Evolutionary conservation across 2,113 vertebrate genomes (phyloP).

Genomic region (Hyperopisus bebe): DNA sequence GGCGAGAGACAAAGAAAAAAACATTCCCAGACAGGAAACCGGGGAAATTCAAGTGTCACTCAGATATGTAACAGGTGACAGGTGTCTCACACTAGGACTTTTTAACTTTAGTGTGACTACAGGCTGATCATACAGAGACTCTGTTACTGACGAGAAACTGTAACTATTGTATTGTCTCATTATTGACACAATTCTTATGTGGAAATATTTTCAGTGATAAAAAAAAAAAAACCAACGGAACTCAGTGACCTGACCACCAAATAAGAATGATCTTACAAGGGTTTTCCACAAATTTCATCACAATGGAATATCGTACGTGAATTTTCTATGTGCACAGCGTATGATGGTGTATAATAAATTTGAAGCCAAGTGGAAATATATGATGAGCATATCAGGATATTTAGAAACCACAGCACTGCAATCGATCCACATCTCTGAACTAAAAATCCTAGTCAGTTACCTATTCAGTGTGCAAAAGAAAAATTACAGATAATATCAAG

Average conservation of each 20-base stretch:
- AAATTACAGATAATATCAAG: neutral
- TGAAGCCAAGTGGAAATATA: neutral
- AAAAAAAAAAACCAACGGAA: neutral
- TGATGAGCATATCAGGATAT: neutral
- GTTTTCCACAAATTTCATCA: constrained; percentile 13
- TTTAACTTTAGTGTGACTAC: neutral
- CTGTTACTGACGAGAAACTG: neutral
- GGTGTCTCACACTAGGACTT: neutral
- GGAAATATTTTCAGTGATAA: constrained; percentile 1
- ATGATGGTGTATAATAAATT: neutral
- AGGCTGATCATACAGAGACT: neutral
- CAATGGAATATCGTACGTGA: constrained; percentile 25
- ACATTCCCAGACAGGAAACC: neutral
- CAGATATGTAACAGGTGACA: neutral
- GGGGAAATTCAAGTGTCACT: neutral
- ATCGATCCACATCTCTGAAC: neutral
- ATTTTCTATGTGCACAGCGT: neutral
- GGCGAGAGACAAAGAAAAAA: neutral
- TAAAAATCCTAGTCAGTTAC: neutral
- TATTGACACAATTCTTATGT: neutral
- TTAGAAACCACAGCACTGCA: neutral
- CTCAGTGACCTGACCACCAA: neutral
- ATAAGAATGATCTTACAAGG: constrained; percentile 3
- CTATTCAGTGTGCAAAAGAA: neutral
- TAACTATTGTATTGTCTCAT: neutral